These are phyloP conservation scores for Empidonax alnorum DNA, from an alignment of 2,113 vertebrate genomes.

Conservation along the genomic window DNA sequence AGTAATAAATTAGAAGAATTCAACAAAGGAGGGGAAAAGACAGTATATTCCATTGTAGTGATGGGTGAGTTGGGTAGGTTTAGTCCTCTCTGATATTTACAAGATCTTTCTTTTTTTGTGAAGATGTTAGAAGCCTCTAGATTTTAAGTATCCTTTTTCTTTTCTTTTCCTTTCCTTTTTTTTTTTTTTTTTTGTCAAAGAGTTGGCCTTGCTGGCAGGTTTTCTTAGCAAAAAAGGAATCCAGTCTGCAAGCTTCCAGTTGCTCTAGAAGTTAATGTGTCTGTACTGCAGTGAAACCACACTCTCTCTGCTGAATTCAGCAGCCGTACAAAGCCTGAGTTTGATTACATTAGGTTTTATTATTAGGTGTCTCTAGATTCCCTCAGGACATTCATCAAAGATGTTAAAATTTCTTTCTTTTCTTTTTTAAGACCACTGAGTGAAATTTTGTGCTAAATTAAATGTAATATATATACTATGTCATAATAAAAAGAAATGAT, in stretches of 20 bases:
- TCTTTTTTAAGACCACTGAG: background rate
- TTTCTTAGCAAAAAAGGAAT: background rate
- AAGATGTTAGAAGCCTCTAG: background rate
- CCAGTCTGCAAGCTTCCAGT: background rate
- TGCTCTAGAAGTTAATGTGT: background rate
- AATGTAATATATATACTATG: background rate
- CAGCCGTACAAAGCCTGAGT: background rate
- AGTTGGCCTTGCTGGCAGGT: background rate
- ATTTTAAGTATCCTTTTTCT: background rate
- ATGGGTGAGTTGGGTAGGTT: background rate
- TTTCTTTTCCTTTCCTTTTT: too few species aligned
- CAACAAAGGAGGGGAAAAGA: background rate
- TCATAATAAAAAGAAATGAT: background rate
- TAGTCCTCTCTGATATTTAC: background rate
- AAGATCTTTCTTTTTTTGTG: background rate
- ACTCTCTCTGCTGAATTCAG: background rate
- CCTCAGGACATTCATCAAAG: background rate
- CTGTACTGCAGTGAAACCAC: background rate
- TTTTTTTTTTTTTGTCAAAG: background rate
- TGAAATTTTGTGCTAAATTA: constrained; percentile 13
- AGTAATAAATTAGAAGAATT: constrained; percentile 16
- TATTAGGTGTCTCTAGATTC: background rate
- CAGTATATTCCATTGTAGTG: background rate
- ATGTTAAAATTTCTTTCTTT: background rate
- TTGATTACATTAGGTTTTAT: background rate